Conservation (phyloP, 2,113 vertebrate species). For the Gasterosteus aculeatus region DNA sequence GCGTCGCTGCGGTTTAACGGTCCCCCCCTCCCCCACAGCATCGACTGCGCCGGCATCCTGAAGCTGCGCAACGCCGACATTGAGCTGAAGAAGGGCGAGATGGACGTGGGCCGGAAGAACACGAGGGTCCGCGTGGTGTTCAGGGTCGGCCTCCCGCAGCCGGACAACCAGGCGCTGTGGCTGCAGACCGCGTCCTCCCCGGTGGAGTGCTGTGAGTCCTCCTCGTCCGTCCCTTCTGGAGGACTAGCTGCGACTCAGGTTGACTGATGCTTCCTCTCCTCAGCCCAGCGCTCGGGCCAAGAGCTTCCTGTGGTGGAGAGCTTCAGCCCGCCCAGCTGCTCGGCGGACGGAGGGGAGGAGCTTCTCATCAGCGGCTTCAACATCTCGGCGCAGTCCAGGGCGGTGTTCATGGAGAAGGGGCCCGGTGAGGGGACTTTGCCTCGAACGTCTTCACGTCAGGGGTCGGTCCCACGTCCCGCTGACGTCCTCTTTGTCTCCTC, state of each 20-base stretch:
- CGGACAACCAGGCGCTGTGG: slow-evolving; percentile 87
- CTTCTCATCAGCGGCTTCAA: slow-evolving; percentile 91
- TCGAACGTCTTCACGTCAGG: too few species aligned
- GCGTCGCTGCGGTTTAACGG: too few species aligned
- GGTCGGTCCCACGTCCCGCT: too few species aligned
- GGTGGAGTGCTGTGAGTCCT: slow-evolving; percentile 92
- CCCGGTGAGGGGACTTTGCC: slow-evolving; percentile 78
- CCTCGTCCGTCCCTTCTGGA: too few species aligned
- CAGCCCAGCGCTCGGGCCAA: slow-evolving; percentile 94
- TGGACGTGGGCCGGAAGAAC: slow-evolving; percentile 95
- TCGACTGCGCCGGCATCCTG: slow-evolving; percentile 96
- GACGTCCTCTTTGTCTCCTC: slow-evolving; percentile 36
- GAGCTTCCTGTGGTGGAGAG: slow-evolving; percentile 94
- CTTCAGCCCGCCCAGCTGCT: slow-evolving; percentile 87
- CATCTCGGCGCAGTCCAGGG: slow-evolving; percentile 91
- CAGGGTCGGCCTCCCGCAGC: slow-evolving; percentile 90
- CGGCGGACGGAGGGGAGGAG: slow-evolving; percentile 88
- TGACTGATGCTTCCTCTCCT: not conserved
- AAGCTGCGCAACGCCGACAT: slow-evolving; percentile 98
- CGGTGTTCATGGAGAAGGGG: slow-evolving; percentile 93
- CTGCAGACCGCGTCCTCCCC: slow-evolving; percentile 90
- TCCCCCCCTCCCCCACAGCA: slow-evolving; percentile 73
- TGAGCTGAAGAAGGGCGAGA: slow-evolving; percentile 95
- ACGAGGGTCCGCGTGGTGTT: slow-evolving; percentile 94
- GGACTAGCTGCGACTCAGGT: too few species aligned